Evolutionary conservation across 2,888 invertebrate species (phyloP), one percentile per base, ranked within the genome.

Genomic region (Colletes collaris): DNA sequence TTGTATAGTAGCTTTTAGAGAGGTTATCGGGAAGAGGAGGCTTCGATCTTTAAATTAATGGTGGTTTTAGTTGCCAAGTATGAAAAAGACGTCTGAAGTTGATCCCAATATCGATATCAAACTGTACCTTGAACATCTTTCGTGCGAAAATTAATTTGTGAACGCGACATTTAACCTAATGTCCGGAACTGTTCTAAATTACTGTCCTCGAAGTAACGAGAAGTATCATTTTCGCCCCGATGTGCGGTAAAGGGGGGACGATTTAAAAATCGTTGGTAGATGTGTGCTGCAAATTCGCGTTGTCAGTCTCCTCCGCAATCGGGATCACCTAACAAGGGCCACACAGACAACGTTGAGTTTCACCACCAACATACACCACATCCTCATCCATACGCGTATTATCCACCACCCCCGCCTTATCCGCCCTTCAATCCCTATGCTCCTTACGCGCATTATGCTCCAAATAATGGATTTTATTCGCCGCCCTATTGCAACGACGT

Each of bases 271-370:
- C 6, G 35, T 35, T 35, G 63, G 50, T 82, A 77, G 76, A 86
- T 86, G 86, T 76, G 86, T n/a, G 74, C 81, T 35, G 27, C 83
- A 11, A 71, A 76, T 19, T 63, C 74, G 3, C 63, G 71, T 19
- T 75, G 58, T 35, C 74, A 55, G 50, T 40, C 74, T n/a, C 37
- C 66, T n/a, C 67, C 82, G 16, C 78, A 46, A 49, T 19, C 74
- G 53, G 63, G 71, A 68, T 44, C 71, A 4, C 4, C 74, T 46
- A 60, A 13, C 27, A 68, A 37, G n/a, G 64, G 46, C 16, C 68
- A 53, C n/a, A 10, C 70, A 8, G 66, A 72, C 16, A 37, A 58
- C 16, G 56, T 59, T 10, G 64, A 67, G 52, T 53, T 66, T 7
- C 79, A 56, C 44, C 74, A 64, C 3, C 76, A 76, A 40, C 76